phyloP scores from a whole-genome alignment of 2,113 vertebrate species.

The Pterocles orientalis region DNA sequence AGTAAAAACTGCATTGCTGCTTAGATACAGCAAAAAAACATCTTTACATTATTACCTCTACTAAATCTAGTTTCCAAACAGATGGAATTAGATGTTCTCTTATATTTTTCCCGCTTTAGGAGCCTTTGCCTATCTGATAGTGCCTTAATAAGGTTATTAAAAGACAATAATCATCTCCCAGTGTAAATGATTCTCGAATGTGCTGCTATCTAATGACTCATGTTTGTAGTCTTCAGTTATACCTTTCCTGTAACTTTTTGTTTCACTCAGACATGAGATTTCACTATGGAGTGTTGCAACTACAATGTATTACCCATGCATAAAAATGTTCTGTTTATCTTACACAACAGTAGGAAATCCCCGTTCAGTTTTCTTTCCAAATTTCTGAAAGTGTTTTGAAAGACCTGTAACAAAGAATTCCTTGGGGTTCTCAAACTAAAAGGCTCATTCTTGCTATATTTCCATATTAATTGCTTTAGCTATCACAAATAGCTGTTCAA shows the following conservation, averaged over 20 bases:
- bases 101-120: background rate
- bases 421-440: constrained; percentile 45
- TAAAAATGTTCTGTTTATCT: constrained; percentile 69
- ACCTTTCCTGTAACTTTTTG: background rate
- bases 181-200: constrained; percentile 31
- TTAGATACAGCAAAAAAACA: background rate
- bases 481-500: constrained; percentile 63
- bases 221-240: background rate
- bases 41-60: background rate
- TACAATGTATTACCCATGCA: background rate
- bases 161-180: constrained; percentile 22
- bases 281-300: background rate
- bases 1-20: background rate
- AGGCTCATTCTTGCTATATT: constrained; percentile 43
- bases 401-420: constrained; percentile 67
- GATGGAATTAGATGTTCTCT: background rate
- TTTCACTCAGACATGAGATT: background rate
- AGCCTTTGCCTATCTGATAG: background rate
- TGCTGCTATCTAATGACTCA: background rate
- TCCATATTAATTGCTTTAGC: constrained; percentile 67
- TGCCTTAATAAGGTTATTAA: constrained; percentile 28
- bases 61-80: background rate
- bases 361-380: constrained; percentile 60
- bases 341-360: constrained; percentile 69
- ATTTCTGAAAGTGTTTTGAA: constrained; percentile 70